Base-by-base conservation (phyloP, 2,797 vertebrate genomes). In the Ibycter americanus region DNA sequence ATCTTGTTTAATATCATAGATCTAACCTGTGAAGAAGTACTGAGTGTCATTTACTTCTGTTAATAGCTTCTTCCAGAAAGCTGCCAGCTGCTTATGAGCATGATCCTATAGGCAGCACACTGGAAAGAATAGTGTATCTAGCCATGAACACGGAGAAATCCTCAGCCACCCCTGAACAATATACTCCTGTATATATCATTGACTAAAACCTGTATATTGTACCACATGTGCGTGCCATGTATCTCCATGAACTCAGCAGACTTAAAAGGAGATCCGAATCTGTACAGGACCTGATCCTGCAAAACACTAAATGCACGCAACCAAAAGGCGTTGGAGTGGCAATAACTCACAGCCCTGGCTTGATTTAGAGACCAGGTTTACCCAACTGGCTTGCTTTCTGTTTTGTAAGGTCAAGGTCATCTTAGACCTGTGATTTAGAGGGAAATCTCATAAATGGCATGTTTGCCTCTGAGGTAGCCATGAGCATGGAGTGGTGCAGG, bases 371-470 rank as follows among this genome's bases (percentile, higher is more conserved):
- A 71, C 15, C 9, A 27, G 7, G 9, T 71, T 67, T 87, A 42
- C 31, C 18, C 2, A 2, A 15, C 12, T 42, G 31, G 1, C 13
- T 87, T 74, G 22, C 12, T 62, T 81, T 68, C 52, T 66, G 7
- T 74, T 91, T 85, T 51, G 16, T 34, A 54, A 74, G 27, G 52
- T 59, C 65, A 54, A 34, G 36, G n/a, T 27, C 31, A 17, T 52
- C 65, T 59, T 34, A 81, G 13, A 25, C n/a, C 26, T 42, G 17
- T 36, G 16, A 23, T 73, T 32, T 22, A 62, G 17, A 25, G 9
- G 27, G 9, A n/a, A 86, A 42, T 47, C 34, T 52, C 1, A 0
- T 19, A 67, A 83, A 44, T 0, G 0, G 9, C 8, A 17, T 0
- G 0, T 29, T 62, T 77, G 4, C 40, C 47, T 44, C 55, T 58